Evolutionary conservation across 2,888 invertebrate genomes (phyloP), one percentile per base, ranked within the genome.

Genomic region (Campaea margaritaria): DNA sequence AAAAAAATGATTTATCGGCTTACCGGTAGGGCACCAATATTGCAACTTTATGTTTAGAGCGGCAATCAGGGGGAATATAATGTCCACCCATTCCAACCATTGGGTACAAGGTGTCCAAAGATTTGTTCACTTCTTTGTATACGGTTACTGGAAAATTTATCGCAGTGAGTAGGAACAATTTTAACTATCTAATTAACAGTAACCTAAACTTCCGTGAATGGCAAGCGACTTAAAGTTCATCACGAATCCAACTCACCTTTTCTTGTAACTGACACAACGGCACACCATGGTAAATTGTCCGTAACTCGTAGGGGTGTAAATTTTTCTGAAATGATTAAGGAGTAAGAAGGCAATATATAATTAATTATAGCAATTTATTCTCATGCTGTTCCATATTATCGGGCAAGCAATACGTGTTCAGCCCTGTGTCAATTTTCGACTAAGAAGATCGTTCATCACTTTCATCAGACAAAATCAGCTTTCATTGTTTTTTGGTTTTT

Each of bases 21-120:
- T 64, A 86, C 86, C 83, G 79, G 67, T 79, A 86, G 0, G 87
- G 82, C 1, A 86, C 83, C 2, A 87, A 42, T 21, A 87, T 77
- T 0, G 75, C 85, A 0, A 86, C 78, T 68, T 72, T 82, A 41
- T 85, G 75, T 13, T 70, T 69, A 0, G 86, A 38, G 0, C 51
- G 66, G 54, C 87, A 87, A 2, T 72, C 66, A 0, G 12, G 13
- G 0, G 87, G 85, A 0, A 39, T 49, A 54, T 76, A 83, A 15
- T 74, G 74, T 0, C 86, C 87, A 0, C 86, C 87, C 51, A 67
- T 68, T 10, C 47, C 16, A 0, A 86, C 71, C 28, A 49, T 57
- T 0, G 75, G 67, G 21, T 68, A 77, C 1, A 62, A 15, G 9
- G 54, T 45, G 5, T 60, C 44, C 0, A 60, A 9, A 0, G 39